Evolutionary conservation across 2,113 vertebrate species (phyloP).

Genomic region (Ceyx cyanopectus): DNA sequence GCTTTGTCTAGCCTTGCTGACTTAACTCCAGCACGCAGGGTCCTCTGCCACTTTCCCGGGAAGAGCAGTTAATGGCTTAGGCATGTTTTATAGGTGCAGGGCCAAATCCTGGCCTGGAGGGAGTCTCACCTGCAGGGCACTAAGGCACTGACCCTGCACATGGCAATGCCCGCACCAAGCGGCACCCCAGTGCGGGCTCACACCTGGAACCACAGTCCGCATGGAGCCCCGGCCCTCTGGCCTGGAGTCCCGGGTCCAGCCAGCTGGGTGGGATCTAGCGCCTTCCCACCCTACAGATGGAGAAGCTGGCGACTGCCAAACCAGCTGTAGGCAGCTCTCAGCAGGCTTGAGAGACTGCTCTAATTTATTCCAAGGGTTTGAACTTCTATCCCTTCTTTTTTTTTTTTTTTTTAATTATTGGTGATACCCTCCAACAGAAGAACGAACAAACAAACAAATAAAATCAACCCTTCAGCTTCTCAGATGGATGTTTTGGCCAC

Average conservation of each 20-base stretch:
- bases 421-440: slow-evolving; percentile 26
- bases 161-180: fast-evolving
- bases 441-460: slow-evolving; percentile 56
- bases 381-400: neutral
- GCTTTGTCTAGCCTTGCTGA: slow-evolving; percentile 47
- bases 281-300: neutral
- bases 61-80: neutral
- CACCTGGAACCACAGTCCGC: fast-evolving
- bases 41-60: slow-evolving; percentile 9
- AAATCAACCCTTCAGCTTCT: slow-evolving; percentile 41
- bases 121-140: neutral
- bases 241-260: neutral
- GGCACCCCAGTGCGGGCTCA: fast-evolving
- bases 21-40: neutral
- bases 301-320: neutral
- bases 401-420: slow-evolving; percentile 33
- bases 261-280: neutral
- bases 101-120: neutral
- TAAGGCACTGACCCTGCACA: fast-evolving
- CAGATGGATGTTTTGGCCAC: slow-evolving; percentile 53
- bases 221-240: fast-evolving
- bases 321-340: neutral
- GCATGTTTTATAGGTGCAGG: neutral
- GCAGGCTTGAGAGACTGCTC: neutral
- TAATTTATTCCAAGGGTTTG: neutral